Base-by-base conservation (phyloP, 64 coral and sea anemone genomes). In the Acropora tenuis region DNA sequence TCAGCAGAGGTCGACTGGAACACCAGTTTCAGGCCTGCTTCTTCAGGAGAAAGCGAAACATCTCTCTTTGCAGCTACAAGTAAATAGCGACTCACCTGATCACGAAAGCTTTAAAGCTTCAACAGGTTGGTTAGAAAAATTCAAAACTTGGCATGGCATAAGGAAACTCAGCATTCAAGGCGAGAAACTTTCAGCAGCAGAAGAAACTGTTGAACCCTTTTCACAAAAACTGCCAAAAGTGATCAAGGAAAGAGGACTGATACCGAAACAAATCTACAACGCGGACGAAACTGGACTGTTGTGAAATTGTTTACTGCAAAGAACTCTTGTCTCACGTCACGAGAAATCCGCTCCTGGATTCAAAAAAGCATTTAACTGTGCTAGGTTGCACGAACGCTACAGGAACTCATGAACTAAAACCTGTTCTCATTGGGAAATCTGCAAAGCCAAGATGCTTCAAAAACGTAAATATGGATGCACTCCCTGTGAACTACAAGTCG, bases 71-170 rank as follows among this genome's bases (percentile, higher is more conserved):
- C n/a, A n/a, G n/a, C n/a, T n/a, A n/a, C n/a, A n/a, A n/a, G n/a
- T n/a, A n/a, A n/a, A n/a, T n/a, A n/a, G n/a, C n/a, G n/a, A n/a
- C n/a, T n/a, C n/a, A n/a, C n/a, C n/a, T n/a, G n/a, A n/a, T n/a
- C n/a, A n/a, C n/a, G n/a, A n/a, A n/a, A n/a, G n/a, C 52, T 90
- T 90, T 40, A 83, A 82, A 75, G 89, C 78, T 73, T 90, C 89
- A 74, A 20, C 89, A 73, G 89, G 67, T 6, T 89, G 87, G 74
- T 17, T 88, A 9, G 47, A 88, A 2, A 80, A 88, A 41, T 88
- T 88, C 41, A 88, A 88, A 41, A 89, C 13, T 78, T 50, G 50
- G 48, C 87, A 89, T 61, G 87, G 87, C 52, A 89, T 89, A 20
- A n/a, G n/a, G n/a, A n/a, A n/a, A n/a, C n/a, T n/a, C n/a, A 78